Evolutionary conservation across 2,888 invertebrate species (phyloP), one percentile per base, ranked within the genome.

Genomic region (Galerucella nymphaeae): DNA sequence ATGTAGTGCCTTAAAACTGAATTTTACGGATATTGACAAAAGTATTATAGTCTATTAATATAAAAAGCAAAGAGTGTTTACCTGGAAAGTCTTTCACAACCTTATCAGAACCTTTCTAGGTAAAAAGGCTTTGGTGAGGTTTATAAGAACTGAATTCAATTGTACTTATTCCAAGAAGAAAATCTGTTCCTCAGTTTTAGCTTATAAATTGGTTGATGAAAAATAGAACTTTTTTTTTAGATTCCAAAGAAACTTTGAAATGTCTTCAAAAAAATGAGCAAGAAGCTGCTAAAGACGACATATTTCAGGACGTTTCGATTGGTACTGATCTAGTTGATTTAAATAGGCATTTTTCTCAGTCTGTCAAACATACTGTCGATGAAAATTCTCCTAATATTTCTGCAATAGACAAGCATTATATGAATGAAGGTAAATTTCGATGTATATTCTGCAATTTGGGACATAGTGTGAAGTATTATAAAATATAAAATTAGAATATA

Each of bases 221-320:
- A 48, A 48, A 48, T 48, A 48, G 4, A 5, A 48, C 11, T 48
- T 16, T n/a, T 48, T 48, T 48, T 13, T 48, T 16, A 48, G 48
- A 48, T 48, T 48, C n/a, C 48, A 48, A 48, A 48, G 48, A 48
- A 48, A 48, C 48, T 14, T 48, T 48, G 48, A 48, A 48, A 48
- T 48, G n/a, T 16, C 14, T 48, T 48, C 16, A 48, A 6, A n/a
- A 48, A 16, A n/a, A 48, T 48, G 14, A 2, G 48, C 48, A 48
- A 11, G 13, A 48, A 11, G 48, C 48, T 48, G n/a, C 48, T 48
- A 3, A n/a, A 16, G 3, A 48, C 14, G 48, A 48, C 48, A 48
- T 48, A 48, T 48, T 48, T n/a, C 48, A 48, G 48, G 48, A 48
- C 48, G 48, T 48, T 48, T 48, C 48, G 48, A 48, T 48, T n/a